Evolutionary conservation across 1,140 invertebrate genomes (phyloP).

Genomic region (Magallana angulata): DNA sequence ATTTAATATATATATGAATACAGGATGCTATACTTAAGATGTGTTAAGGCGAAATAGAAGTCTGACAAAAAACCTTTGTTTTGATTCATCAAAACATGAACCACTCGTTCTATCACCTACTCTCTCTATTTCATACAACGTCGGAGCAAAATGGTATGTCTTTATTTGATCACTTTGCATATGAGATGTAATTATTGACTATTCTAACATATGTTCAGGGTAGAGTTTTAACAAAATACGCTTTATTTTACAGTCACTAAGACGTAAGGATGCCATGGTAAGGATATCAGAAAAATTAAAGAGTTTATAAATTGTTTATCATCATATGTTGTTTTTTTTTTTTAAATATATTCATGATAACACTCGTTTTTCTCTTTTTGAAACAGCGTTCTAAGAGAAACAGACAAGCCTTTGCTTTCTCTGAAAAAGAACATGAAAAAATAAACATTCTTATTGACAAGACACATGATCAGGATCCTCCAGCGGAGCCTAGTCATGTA

Average conservation of each 20-base stretch:
- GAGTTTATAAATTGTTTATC: too few relatives aligned
- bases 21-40: slow-evolving; percentile 7
- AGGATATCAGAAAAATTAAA: neutral
- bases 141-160: too few relatives aligned
- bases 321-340: too few relatives aligned
- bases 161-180: too few relatives aligned
- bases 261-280: slow-evolving; percentile 9
- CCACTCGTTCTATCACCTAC: too few relatives aligned
- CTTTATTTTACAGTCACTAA: neutral
- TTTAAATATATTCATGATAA: too few relatives aligned
- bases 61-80: neutral
- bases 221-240: too few relatives aligned
- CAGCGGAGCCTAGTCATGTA: neutral
- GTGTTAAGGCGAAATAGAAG: neutral
- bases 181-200: too few relatives aligned
- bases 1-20: neutral
- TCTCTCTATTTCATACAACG: too few relatives aligned
- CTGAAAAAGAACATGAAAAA: neutral
- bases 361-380: neutral
- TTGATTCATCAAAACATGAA: too few relatives aligned
- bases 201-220: too few relatives aligned
- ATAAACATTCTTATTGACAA: slow-evolving; percentile 17
- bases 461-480: neutral
- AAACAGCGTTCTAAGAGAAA: slow-evolving; percentile 8
- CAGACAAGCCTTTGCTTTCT: neutral